Percentiles rank a stretch among this genome's conserved stretches.
These are phyloP conservation scores for Ischnura elegans DNA, from an alignment of 2,888 invertebrate species.

Conservation along the genomic window DNA sequence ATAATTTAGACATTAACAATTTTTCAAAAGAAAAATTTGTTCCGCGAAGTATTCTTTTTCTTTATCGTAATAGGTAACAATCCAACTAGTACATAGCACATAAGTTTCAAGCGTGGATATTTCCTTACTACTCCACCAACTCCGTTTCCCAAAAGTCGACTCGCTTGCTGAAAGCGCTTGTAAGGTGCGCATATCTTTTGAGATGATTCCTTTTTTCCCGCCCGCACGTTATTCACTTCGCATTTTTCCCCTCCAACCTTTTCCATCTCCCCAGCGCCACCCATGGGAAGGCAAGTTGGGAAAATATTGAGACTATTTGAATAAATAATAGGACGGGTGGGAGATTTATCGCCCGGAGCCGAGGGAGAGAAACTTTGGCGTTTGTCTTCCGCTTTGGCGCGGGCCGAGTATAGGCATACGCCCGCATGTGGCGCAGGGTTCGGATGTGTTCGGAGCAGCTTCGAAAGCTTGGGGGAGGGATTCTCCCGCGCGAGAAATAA, in stretches of 20 bases:
- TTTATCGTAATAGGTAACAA: no score
- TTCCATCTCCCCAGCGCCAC: background rate
- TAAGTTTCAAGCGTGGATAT: no score
- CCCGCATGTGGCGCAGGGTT: no score
- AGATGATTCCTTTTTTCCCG: background rate
- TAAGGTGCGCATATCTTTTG: background rate
- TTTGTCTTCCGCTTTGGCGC: conserved; percentile 20
- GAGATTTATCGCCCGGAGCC: conserved; percentile 23
- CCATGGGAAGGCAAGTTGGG: background rate
- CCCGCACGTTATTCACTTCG: background rate
- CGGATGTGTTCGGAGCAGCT: background rate
- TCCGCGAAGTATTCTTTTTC: no score
- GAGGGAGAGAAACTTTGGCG: conserved; percentile 7
- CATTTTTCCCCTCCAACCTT: background rate
- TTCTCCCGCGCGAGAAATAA: background rate
- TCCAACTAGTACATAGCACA: no score
- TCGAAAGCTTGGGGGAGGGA: background rate
- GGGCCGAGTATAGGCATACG: no score
- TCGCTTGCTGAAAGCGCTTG: conserved; percentile 2
- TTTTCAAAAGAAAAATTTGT: no score
- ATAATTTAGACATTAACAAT: no score
- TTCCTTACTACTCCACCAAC: no score
- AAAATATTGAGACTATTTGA: conserved; percentile 42
- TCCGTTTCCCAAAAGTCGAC: background rate
- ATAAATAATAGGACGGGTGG: background rate